These are phyloP conservation scores for Pollenia angustigena DNA, from an alignment of 2,888 invertebrate genomes.

Conservation along the genomic window DNA sequence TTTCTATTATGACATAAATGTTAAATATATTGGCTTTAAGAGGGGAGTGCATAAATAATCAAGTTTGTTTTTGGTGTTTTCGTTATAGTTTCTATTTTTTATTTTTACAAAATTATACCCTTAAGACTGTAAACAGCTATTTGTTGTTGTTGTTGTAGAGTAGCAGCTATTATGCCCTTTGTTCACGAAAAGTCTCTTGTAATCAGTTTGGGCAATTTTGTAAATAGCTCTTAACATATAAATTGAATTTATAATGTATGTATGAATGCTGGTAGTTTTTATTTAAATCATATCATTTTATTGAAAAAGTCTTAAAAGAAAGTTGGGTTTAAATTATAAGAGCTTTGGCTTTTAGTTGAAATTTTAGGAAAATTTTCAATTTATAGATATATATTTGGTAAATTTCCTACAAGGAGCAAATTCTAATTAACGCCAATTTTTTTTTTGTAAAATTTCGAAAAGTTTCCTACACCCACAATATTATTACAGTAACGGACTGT, in stretches of 20 bases:
- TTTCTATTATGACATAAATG: slow-evolving; percentile 21
- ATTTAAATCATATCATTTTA: background rate
- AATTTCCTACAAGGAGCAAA: too few species aligned
- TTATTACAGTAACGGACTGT: too few species aligned
- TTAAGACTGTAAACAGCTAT: slow-evolving; percentile 40
- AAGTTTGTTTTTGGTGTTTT: slow-evolving; percentile 39
- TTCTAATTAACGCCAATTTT: too few species aligned
- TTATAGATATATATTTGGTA: too few species aligned
- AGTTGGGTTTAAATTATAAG: background rate
- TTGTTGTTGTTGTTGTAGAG: slow-evolving; percentile 3
- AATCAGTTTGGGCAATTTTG: slow-evolving; percentile 57
- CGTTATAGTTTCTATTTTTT: slow-evolving; percentile 5
- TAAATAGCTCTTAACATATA: slow-evolving; percentile 50
- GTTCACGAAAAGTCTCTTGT: background rate
- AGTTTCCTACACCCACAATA: too few species aligned
- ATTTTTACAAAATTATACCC: slow-evolving; percentile 51
- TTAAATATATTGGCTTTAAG: slow-evolving; percentile 50
- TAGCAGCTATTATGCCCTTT: background rate
- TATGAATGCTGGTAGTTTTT: background rate
- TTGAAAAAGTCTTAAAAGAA: background rate
- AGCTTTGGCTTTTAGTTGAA: too few species aligned
- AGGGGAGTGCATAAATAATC: slow-evolving; percentile 66
- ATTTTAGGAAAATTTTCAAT: too few species aligned
- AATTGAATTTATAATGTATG: slow-evolving; percentile 47
- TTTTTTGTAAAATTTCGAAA: too few species aligned